Base-by-base conservation (phyloP, 2,113 vertebrate species). In the Lagopus muta region DNA sequence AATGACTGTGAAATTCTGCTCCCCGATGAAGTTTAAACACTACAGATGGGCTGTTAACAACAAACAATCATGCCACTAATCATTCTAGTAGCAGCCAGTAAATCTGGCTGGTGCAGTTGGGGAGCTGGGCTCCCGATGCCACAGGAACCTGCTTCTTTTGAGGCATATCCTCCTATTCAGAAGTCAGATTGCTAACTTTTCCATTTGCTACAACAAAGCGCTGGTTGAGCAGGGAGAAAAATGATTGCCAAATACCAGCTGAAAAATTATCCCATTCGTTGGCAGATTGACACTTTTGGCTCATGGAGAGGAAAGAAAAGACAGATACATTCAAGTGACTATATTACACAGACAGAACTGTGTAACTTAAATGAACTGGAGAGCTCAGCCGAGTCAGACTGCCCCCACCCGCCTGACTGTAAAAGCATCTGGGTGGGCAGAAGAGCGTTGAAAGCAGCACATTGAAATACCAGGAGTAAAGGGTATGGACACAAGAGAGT, bases 31-130 rank as follows among this genome's bases (percentile, higher is more conserved):
- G 83, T 94, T 95, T 96, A 96, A 97, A 92, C 92, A 94, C 86
- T 95, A 88, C 96, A 96, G 93, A 95, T 93, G 91, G 95, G 82
- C 87, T 94, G 92, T 92, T 96, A 93, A 97, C 92, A 90, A 94
- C 92, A 95, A 96, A 95, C 94, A 95, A 97, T 81, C 91, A 90
- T 95, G 71, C 79, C 82, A 91, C 94, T 96, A 95, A 96, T 94
- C 82, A 94, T 93, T 96, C 81, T 89, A 95, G 82, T 82, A 92
- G 93, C 83, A 92, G 92, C 83, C 81, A 92, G 87, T 96, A 94
- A 93, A 91, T 95, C 73, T 87, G 66, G 85, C 85, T 78, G 69
- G 38, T 54, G 69, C 72, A 77, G 77, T 78, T 94, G 84, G 75
- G 86, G 78, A 84, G 52, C 83, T 64, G 82, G 50, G 69, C 57